A percentile compares a stretch with the other conserved stretches of the same genome.
Conservation (phyloP, 2,888 invertebrate genomes). For the Chymomyza procnemis region DNA sequence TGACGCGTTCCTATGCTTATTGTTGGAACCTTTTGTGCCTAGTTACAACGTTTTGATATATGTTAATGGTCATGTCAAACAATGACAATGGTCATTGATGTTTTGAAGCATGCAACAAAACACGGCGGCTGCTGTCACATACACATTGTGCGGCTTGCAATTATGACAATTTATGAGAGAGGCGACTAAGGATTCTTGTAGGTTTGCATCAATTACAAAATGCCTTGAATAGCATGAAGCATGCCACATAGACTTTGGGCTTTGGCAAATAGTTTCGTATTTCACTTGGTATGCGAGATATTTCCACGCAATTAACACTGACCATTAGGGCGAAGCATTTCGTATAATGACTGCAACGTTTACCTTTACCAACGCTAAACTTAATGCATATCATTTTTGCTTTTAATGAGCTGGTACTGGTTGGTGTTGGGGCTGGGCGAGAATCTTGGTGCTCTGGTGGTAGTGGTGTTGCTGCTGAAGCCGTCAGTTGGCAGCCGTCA, state of each 20-base stretch:
- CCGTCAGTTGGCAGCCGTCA: background rate
- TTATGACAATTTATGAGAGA: constrained; percentile 64
- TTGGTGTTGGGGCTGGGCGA: background rate
- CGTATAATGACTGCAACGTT: constrained; percentile 57
- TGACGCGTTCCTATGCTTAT: background rate
- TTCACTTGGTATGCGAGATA: constrained; percentile 40
- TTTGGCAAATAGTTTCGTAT: constrained; percentile 24
- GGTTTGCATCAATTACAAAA: constrained; percentile 23
- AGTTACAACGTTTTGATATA: constrained; percentile 40
- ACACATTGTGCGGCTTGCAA: constrained; percentile 36
- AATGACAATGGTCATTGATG: constrained; percentile 69
- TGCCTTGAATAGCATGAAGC: background rate
- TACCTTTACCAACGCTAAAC: constrained; percentile 36
- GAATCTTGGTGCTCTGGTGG: too few relatives aligned
- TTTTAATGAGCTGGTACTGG: constrained; percentile 61
- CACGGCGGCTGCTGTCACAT: background rate
- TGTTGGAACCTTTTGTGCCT: background rate
- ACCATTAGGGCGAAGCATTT: constrained; percentile 53
- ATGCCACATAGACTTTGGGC: background rate
- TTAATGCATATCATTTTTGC: constrained; percentile 70
- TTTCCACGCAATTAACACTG: constrained; percentile 68
- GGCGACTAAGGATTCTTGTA: constrained; percentile 18
- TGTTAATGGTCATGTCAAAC: constrained; percentile 70
- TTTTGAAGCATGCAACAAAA: background rate
- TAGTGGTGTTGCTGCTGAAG: too few relatives aligned